Evolutionary conservation across 2,888 invertebrate genomes (phyloP).

Genomic region (Hesperia comma): DNA sequence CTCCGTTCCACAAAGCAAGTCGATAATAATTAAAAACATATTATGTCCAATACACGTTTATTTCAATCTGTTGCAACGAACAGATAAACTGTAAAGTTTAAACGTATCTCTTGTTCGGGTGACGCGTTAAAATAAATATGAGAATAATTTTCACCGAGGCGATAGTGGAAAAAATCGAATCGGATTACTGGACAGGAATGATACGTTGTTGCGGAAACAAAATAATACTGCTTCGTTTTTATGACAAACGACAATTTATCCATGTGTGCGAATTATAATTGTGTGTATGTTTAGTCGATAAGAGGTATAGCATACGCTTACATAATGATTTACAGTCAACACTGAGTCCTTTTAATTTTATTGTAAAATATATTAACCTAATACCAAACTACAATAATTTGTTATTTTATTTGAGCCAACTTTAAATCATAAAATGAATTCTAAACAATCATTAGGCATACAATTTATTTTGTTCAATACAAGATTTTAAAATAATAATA

Average conservation of each 20-base stretch:
- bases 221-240: not conserved
- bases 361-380: too few species aligned
- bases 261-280: not conserved
- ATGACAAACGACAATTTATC: not conserved
- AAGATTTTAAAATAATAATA: too few species aligned
- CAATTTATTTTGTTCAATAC: too few species aligned
- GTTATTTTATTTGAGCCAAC: too few species aligned
- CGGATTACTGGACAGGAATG: slow-evolving; percentile 43
- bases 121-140: slow-evolving; percentile 54
- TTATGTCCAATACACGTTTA: slow-evolving; percentile 47
- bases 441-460: too few species aligned
- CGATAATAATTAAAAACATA: slow-evolving; percentile 1
- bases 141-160: slow-evolving; percentile 52
- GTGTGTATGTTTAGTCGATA: not conserved
- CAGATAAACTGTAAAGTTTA: slow-evolving; percentile 36
- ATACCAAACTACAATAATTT: too few species aligned
- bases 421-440: too few species aligned
- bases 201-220: slow-evolving; percentile 30
- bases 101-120: slow-evolving; percentile 29
- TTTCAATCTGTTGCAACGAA: slow-evolving; percentile 49
- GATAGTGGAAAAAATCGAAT: slow-evolving; percentile 38
- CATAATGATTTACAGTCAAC: too few species aligned
- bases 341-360: too few species aligned
- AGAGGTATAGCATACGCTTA: too few species aligned
- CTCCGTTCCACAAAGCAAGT: too few species aligned